Base-by-base conservation (phyloP, 2,113 vertebrate species). In the Lophius piscatorius region DNA sequence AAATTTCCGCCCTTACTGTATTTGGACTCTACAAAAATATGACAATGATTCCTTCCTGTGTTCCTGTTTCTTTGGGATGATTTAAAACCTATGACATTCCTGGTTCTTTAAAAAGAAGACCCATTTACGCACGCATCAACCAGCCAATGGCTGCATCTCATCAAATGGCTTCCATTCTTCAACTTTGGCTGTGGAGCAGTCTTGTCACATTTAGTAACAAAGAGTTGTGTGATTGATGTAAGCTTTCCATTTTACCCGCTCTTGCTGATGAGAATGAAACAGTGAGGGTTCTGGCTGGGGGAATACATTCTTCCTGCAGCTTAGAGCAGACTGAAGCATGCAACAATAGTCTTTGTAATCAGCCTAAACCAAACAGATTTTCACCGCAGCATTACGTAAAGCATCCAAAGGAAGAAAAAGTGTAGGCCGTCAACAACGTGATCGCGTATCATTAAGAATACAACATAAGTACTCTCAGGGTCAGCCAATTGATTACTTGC, bases 401-500 rank as follows among this genome's bases (percentile, higher is more conserved):
- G 14, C 21, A 17, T 10, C 3, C 1, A 1, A 21, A 1, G 3
- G 17, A 54, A 45, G 49, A 21, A 23, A 29, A 50, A 35, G 55
- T 7, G 21, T 34, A 71, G 59, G 41, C 42, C 41, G 63, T 59
- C 39, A 67, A 51, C 39, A 57, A 74, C 29, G 20, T 39, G 78
- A 72, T 68, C 31, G 66, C 50, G 49, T n/a, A 41, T 36, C 9
- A 78, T 76, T 60, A 54, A 58, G 35, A 75, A 70, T 63, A 60
- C 57, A 63, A 78, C 68, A 45, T 40, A 20, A 57, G 46, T n/a
- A 44, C 11, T 31, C 35, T 50, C 26, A 6, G 31, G 61, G 70
- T 64, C 45, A 45, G 26, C 8, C 26, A 57, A 83, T 69, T 66
- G 74, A 85, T 83, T 70, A 51, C 31, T 55, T 61, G 40, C 61